Percentiles rank a stretch among this genome's conserved stretches.
These are phyloP conservation scores for Rousettus madagascariensis DNA, from an alignment of 2,797 vertebrate species.

Conservation along the genomic window DNA sequence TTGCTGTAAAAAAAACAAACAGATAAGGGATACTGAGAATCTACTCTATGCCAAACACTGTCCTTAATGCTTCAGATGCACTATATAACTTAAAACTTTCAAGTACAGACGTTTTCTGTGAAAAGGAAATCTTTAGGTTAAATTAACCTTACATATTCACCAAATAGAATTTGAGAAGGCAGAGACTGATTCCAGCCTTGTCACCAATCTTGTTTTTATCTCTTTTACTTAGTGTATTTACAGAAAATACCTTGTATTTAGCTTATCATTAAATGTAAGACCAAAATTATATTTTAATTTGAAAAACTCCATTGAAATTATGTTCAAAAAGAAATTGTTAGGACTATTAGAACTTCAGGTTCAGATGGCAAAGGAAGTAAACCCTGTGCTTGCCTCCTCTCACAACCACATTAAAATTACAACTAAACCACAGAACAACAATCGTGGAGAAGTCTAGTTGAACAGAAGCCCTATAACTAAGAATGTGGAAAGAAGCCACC, in stretches of 20 bases:
- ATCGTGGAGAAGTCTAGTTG: too few relatives aligned
- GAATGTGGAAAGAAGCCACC: too few relatives aligned
- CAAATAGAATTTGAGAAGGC: background rate
- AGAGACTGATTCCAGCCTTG: background rate
- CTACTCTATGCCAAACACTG: background rate
- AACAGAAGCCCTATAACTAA: too few relatives aligned
- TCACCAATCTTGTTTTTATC: background rate
- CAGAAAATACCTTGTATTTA: background rate
- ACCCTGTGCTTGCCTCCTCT: too few relatives aligned
- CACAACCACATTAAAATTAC: too few relatives aligned
- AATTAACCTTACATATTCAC: background rate
- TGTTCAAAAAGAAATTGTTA: background rate
- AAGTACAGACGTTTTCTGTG: background rate
- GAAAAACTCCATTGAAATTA: background rate
- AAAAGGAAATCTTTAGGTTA: background rate
- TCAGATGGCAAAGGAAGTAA: too few relatives aligned
- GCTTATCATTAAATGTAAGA: background rate
- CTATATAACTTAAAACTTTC: background rate
- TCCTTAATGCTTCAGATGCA: background rate
- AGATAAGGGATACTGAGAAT: background rate
- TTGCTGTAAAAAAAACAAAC: background rate
- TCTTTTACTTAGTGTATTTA: background rate
- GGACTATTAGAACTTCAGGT: too few relatives aligned
- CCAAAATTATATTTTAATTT: background rate
- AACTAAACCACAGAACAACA: too few relatives aligned